Conservation (phyloP, 2,888 invertebrate species). For the Strigamia maritima region DNA sequence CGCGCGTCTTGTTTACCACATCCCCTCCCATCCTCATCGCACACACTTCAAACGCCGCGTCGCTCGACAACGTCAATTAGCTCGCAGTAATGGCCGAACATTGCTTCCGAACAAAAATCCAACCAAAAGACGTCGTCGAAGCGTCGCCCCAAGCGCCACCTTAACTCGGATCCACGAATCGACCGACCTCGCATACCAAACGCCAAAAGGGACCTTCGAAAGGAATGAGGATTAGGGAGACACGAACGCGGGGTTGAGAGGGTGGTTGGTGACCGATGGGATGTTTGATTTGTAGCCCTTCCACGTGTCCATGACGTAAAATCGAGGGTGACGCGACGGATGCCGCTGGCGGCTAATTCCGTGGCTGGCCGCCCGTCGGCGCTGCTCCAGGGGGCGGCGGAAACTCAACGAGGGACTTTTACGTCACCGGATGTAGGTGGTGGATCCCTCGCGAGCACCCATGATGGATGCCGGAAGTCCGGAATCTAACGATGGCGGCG, state of each 20-base stretch:
- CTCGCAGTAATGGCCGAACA: not conserved
- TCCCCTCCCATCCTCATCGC: not conserved
- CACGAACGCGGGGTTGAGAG: not conserved
- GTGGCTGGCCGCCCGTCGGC: slow-evolving; percentile 23
- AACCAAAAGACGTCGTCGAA: not conserved
- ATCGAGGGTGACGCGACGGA: slow-evolving; percentile 31
- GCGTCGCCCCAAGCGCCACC: not conserved
- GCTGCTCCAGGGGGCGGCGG: slow-evolving; percentile 22
- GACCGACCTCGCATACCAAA: not conserved
- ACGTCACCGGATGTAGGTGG: slow-evolving; percentile 41
- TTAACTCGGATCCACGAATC: not conserved
- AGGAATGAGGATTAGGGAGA: not conserved
- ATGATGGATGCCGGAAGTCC: slow-evolving; percentile 43
- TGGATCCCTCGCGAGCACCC: slow-evolving; percentile 37
- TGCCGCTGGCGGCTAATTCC: slow-evolving; percentile 38
- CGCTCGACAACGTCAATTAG: slow-evolving; percentile 22
- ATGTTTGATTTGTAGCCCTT: slow-evolving; percentile 17
- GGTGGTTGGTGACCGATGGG: not conserved
- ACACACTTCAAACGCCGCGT: slow-evolving; percentile 17
- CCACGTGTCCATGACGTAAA: slow-evolving; percentile 1
- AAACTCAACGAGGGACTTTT: not conserved
- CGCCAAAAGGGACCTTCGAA: not conserved
- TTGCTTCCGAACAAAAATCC: not conserved
- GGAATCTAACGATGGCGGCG: slow-evolving; percentile 40
- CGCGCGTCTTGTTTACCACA: slow-evolving; percentile 1